phyloP scores from a whole-genome alignment of 2,797 vertebrate species.

The Chaenodraco wilsoni region DNA sequence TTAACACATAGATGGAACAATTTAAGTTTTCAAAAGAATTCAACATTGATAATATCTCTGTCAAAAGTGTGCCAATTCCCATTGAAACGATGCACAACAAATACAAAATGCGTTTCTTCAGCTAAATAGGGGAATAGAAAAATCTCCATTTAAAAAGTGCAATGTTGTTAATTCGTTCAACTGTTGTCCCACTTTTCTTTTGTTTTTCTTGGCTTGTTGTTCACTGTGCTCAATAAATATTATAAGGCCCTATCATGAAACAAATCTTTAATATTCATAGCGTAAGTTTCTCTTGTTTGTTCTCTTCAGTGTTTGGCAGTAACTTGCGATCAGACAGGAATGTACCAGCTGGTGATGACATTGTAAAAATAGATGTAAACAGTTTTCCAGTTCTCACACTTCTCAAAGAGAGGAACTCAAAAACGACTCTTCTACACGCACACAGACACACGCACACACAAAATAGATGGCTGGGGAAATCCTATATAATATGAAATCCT shows the following conservation, averaged over 20 bases:
- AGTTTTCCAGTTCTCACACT: slow-evolving; percentile 86
- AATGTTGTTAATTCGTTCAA: slow-evolving; percentile 58
- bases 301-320: slow-evolving; percentile 77
- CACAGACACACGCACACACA: slow-evolving; percentile 51
- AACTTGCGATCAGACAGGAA: slow-evolving; percentile 81
- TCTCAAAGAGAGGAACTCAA: slow-evolving; percentile 76
- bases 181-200: slow-evolving; percentile 38
- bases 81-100: slow-evolving; percentile 45
- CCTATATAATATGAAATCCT: slow-evolving; percentile 62
- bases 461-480: slow-evolving; percentile 70
- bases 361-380: slow-evolving; percentile 86
- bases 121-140: slow-evolving; percentile 50
- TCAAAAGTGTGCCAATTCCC: slow-evolving; percentile 47
- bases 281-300: slow-evolving; percentile 52
- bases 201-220: slow-evolving; percentile 73
- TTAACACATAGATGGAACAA: slow-evolving; percentile 25
- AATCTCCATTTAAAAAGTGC: slow-evolving; percentile 65
- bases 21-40: slow-evolving; percentile 34
- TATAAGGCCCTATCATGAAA: slow-evolving; percentile 63
- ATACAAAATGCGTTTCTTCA: slow-evolving; percentile 41
- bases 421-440: slow-evolving; percentile 54
- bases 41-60: slow-evolving; percentile 26
- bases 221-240: slow-evolving; percentile 74
- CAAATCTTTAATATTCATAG: slow-evolving; percentile 59
- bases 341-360: slow-evolving; percentile 84